These are phyloP conservation scores for Lycaon pictus DNA, from an alignment of 2,113 vertebrate species.

Conservation along the genomic window DNA sequence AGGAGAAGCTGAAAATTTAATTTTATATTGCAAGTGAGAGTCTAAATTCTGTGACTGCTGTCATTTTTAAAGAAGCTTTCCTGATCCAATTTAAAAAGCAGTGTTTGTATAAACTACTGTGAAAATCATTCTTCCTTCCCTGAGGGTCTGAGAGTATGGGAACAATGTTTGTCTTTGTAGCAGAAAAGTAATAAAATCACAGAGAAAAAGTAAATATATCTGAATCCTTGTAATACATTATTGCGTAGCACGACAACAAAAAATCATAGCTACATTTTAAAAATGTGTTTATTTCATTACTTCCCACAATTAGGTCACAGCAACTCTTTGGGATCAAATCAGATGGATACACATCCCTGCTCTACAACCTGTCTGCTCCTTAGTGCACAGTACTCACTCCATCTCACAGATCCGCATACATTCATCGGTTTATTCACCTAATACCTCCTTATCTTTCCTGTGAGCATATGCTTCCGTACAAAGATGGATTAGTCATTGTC, in stretches of 20 bases:
- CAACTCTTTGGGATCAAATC: neutral
- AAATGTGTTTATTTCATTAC: constrained; percentile 13
- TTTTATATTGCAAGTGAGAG: constrained; percentile 55
- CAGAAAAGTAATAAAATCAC: constrained; percentile 74
- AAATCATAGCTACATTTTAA: constrained; percentile 10
- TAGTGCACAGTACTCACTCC: neutral
- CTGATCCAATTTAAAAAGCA: constrained; percentile 54
- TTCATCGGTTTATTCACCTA: neutral
- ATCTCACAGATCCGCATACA: neutral
- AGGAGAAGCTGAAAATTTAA: constrained; percentile 65
- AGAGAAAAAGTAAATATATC: constrained; percentile 64
- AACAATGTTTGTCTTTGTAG: constrained; percentile 75
- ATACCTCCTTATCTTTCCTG: neutral
- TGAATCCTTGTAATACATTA: constrained; percentile 45
- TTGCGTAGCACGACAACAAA: constrained; percentile 33
- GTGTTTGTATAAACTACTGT: constrained; percentile 70
- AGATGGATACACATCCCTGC: neutral
- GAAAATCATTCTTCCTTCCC: constrained; percentile 63
- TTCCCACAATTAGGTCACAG: neutral
- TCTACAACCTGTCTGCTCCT: neutral
- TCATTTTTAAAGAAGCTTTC: constrained; percentile 45
- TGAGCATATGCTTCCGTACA: neutral
- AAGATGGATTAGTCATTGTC: neutral
- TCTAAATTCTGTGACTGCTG: constrained; percentile 60
- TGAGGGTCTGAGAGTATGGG: constrained; percentile 63